Percentiles rank a stretch among this genome's conserved stretches.
These are phyloP conservation scores for Bombus pyrosoma DNA, from an alignment of 1,140 invertebrate genomes.

Conservation along the genomic window DNA sequence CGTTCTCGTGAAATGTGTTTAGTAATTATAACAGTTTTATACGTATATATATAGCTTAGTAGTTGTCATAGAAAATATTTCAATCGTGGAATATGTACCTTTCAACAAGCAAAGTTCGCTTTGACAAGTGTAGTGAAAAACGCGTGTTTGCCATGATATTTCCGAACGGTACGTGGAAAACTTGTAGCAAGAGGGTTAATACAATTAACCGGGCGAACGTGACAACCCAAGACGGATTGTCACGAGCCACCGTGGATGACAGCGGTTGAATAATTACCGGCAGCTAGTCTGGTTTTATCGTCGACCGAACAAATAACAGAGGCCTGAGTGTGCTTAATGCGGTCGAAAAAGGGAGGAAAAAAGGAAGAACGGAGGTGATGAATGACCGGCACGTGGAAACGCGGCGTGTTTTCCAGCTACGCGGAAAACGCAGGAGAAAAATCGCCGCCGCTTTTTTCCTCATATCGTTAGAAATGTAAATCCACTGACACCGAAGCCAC, in stretches of 20 bases:
- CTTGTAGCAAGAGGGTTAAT: neutral
- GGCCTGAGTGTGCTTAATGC: slow-evolving; percentile 10
- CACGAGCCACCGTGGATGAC: slow-evolving; percentile 47
- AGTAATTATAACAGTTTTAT: accelerated
- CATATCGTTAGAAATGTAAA: slow-evolving; percentile 24
- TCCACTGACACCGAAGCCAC: neutral
- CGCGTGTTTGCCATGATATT: no score
- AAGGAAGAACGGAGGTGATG: neutral
- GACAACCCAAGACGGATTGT: slow-evolving; percentile 59
- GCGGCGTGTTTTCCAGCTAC: neutral
- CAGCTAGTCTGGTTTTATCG: slow-evolving; percentile 56
- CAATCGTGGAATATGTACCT: no score
- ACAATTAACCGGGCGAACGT: slow-evolving; percentile 43
- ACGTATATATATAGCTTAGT: no score
- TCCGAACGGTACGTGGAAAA: no score
- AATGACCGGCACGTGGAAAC: slow-evolving; percentile 28
- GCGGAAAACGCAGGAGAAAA: slow-evolving; percentile 9
- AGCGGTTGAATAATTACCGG: slow-evolving; percentile 62
- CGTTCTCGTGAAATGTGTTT: no score
- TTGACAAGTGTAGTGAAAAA: no score
- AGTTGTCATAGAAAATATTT: no score
- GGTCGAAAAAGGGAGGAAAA: neutral
- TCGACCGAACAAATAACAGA: slow-evolving; percentile 58
- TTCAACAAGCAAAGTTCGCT: no score
- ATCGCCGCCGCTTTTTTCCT: neutral